phyloP scores from a whole-genome alignment of 1,140 invertebrate species.

The Hylaeus anthracinus region DNA sequence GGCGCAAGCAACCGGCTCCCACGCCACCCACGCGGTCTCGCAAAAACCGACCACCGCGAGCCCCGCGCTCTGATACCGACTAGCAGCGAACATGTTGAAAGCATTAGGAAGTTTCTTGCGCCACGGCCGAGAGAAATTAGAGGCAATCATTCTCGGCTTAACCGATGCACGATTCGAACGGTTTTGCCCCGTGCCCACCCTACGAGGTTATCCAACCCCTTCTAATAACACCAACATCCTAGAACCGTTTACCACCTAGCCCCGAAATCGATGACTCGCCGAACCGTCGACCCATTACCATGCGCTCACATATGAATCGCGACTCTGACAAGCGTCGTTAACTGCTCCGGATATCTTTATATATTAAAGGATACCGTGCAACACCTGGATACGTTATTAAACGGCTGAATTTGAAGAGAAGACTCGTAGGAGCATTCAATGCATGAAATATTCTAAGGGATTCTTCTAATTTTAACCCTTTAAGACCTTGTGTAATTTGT shows the following conservation, averaged over 20 bases:
- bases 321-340: no score
- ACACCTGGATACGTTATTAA: no score
- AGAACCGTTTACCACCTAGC: background rate
- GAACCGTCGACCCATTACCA: background rate
- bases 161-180: conserved; percentile 69
- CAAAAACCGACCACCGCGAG: conserved; percentile 51
- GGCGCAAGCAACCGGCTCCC: background rate
- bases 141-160: conserved; percentile 77
- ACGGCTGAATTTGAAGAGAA: no score
- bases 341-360: no score
- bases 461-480: no score
- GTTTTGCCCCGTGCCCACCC: conserved; percentile 60
- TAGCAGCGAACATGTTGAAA: conserved; percentile 71
- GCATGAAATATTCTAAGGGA: no score
- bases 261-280: conserved; percentile 8
- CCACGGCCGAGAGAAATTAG: conserved; percentile 69
- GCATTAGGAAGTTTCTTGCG: conserved; percentile 77
- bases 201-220: conserved; percentile 13
- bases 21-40: background rate
- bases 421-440: no score
- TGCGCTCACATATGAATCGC: background rate
- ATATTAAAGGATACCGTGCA: no score
- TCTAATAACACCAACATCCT: conserved; percentile 46
- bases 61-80: conserved; percentile 53
- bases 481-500: no score